phyloP scores from a whole-genome alignment of 2,797 vertebrate species.

The Kryptolebias ocellatus region DNA sequence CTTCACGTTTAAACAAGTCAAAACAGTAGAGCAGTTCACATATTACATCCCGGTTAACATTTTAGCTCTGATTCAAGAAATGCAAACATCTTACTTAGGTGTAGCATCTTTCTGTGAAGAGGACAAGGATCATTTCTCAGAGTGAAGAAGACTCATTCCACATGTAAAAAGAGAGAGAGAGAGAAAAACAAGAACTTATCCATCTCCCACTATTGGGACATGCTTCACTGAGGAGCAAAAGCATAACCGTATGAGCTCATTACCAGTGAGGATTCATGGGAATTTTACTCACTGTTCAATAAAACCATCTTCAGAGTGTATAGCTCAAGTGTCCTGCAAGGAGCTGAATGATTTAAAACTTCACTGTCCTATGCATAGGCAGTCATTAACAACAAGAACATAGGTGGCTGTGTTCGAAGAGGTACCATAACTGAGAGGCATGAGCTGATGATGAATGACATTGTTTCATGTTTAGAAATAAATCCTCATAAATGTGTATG shows the following conservation, averaged over 20 bases:
- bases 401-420: no score
- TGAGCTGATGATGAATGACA: no score
- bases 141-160: conserved; percentile 36
- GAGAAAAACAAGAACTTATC: conserved; percentile 30
- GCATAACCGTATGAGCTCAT: conserved; percentile 48
- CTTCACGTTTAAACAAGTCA: conserved; percentile 5
- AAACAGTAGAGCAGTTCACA: conserved; percentile 17
- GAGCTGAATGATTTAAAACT: no score
- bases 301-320: conserved; percentile 15
- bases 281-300: conserved; percentile 30
- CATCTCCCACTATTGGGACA: conserved; percentile 51
- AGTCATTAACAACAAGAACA: no score
- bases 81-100: conserved; percentile 12
- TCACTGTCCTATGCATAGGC: no score
- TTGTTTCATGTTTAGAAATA: no score
- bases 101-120: conserved; percentile 9
- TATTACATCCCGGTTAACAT: conserved; percentile 6
- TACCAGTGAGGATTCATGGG: conserved; percentile 34
- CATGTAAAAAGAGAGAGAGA: conserved; percentile 17
- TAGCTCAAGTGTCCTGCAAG: conserved; percentile 7
- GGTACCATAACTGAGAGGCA: no score
- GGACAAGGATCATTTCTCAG: conserved; percentile 39
- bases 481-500: no score
- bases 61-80: conserved; percentile 16
- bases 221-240: conserved; percentile 37